Conservation (phyloP, 2,797 vertebrate species). For the Betta splendens region DNA sequence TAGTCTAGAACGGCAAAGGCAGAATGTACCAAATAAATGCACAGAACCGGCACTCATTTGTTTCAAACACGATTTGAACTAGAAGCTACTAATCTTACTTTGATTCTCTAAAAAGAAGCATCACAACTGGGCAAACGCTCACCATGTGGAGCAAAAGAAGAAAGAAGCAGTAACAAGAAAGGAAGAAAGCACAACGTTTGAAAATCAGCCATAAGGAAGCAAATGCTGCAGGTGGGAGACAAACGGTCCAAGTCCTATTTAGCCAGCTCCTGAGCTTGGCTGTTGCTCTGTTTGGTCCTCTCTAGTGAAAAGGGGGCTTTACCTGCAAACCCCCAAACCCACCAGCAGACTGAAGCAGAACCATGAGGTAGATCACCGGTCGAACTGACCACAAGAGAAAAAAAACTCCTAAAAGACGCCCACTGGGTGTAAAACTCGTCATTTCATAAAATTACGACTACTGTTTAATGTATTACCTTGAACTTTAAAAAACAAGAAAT, state of each 20-base stretch:
- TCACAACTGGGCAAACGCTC: conserved; percentile 60
- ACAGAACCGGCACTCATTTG: conserved; percentile 49
- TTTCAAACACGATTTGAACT: conserved; percentile 85
- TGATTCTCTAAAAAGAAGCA: conserved; percentile 56
- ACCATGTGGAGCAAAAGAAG: conserved; percentile 41
- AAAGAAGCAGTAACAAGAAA: conserved; percentile 62
- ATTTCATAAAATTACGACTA: conserved; percentile 86
- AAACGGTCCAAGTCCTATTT: conserved; percentile 78
- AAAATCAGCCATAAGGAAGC: conserved; percentile 67
- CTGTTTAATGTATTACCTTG: conserved; percentile 50
- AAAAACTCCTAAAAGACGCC: conserved; percentile 85
- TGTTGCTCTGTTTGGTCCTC: conserved; percentile 89
- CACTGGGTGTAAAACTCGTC: conserved; percentile 69
- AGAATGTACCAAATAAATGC: conserved; percentile 44
- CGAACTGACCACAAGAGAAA: conserved; percentile 93
- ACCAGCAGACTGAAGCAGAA: conserved; percentile 89
- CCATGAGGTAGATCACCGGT: conserved; percentile 99
- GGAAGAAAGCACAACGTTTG: conserved; percentile 80
- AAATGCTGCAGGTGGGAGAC: conserved; percentile 62
- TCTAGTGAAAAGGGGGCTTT: conserved; percentile 90
- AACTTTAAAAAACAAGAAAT: conserved; percentile 50
- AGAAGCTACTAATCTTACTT: conserved; percentile 80
- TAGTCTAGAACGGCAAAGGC: conserved; percentile 31
- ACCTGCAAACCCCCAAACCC: conserved; percentile 96
- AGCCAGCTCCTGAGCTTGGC: conserved; percentile 97